A percentile compares a stretch with the other conserved stretches of the same genome.
Evolutionary conservation across 2,888 invertebrate genomes (phyloP).

Genomic region (Tholera decimalis): DNA sequence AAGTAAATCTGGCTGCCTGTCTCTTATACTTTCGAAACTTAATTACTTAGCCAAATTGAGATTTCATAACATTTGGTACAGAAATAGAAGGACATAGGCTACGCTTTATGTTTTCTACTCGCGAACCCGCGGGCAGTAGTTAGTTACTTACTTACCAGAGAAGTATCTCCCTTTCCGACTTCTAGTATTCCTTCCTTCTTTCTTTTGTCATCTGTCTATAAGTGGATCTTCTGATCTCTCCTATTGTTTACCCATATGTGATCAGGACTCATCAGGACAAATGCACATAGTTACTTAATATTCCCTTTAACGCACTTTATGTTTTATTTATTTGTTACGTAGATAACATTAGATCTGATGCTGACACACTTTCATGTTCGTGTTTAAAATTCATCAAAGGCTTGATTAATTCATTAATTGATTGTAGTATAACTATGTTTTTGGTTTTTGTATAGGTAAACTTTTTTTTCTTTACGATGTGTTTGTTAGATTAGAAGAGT

Average conservation of each 20-base stretch:
- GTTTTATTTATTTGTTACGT: constrained; percentile 70
- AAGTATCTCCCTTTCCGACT: not conserved
- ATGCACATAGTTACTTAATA: constrained; percentile 62
- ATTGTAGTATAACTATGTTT: not conserved
- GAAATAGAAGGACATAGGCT: too few relatives aligned
- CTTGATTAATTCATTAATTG: constrained; percentile 28
- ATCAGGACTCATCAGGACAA: constrained; percentile 42
- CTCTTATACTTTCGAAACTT: too few relatives aligned
- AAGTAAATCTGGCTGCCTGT: too few relatives aligned
- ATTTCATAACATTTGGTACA: too few relatives aligned
- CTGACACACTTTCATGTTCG: constrained; percentile 56
- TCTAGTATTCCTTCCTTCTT: not conserved
- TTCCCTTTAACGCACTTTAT: constrained; percentile 58
- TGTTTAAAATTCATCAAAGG: constrained; percentile 46
- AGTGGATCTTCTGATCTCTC: constrained; percentile 5
- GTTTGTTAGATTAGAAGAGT: not conserved
- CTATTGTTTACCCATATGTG: not conserved
- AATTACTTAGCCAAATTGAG: not conserved
- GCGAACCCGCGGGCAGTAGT: not conserved
- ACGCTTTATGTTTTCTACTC: not conserved
- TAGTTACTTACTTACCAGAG: not conserved
- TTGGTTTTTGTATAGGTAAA: not conserved
- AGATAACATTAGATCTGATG: constrained; percentile 49
- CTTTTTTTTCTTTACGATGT: not conserved
- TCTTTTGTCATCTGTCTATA: not conserved